Percentiles rank a stretch among this genome's conserved stretches.
phyloP scores from a whole-genome alignment of 1,140 invertebrate species.

The Brachionus sp. region DNA sequence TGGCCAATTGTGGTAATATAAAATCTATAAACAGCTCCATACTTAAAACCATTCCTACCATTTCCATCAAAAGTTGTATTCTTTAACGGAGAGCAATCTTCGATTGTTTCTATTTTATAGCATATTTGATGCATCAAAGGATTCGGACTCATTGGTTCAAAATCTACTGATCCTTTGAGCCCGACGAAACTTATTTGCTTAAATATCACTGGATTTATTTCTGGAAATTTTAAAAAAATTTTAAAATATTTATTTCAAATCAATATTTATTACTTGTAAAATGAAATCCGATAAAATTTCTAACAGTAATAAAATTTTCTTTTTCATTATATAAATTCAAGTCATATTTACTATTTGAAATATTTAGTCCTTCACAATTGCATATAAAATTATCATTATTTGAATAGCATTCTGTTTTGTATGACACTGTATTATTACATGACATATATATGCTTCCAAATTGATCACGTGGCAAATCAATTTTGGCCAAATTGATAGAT shows the following conservation, averaged over 20 bases:
- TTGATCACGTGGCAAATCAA: neutral
- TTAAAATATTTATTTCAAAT: neutral
- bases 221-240: neutral
- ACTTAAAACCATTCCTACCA: neutral
- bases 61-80: neutral
- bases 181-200: neutral
- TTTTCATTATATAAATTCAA: neutral
- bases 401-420: neutral
- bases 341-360: neutral
- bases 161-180: neutral
- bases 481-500: neutral
- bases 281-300: neutral
- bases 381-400: neutral
- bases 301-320: neutral
- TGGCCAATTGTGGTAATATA: neutral
- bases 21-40: constrained; percentile 7
- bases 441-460: neutral
- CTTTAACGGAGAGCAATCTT: neutral
- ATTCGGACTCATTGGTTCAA: neutral
- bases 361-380: neutral
- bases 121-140: neutral
- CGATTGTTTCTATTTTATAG: neutral
- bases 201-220: neutral
- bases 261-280: neutral
- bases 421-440: neutral